A percentile compares a stretch with the other conserved stretches of the same genome.
phyloP scores from a whole-genome alignment of 2,888 invertebrate species.

The Alentia gelatinosa region DNA sequence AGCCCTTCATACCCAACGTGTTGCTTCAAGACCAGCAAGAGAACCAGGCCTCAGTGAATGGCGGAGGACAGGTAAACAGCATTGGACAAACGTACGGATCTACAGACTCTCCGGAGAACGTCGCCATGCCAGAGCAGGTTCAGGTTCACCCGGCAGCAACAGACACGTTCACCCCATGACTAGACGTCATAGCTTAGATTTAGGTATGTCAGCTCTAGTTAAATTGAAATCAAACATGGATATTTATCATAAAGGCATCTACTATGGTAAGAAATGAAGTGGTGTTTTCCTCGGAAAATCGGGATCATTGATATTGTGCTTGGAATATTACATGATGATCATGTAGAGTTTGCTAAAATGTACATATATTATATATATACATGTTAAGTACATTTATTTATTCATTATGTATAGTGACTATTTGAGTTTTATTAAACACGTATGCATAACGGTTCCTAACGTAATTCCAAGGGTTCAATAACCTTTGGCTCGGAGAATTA shows the following conservation, averaged over 20 bases:
- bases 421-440: no score
- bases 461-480: no score
- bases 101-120: constrained; percentile 44
- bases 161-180: constrained; percentile 38
- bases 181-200: constrained; percentile 16
- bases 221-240: neutral
- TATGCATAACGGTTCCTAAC: no score
- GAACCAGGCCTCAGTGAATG: neutral
- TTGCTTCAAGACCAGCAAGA: constrained; percentile 54
- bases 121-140: neutral
- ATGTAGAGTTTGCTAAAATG: no score
- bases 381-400: no score
- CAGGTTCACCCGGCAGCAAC: constrained; percentile 36
- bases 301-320: no score
- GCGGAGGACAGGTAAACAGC: constrained; percentile 35
- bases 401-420: no score
- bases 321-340: no score
- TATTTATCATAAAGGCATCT: neutral
- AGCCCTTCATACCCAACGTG: constrained; percentile 63
- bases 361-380: no score
- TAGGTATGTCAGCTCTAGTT: neutral
- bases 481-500: no score
- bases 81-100: constrained; percentile 45
- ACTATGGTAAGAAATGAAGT: neutral
- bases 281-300: no score